These are phyloP conservation scores for Schrankia costaestrigalis DNA, from an alignment of 2,888 invertebrate species.

Conservation along the genomic window DNA sequence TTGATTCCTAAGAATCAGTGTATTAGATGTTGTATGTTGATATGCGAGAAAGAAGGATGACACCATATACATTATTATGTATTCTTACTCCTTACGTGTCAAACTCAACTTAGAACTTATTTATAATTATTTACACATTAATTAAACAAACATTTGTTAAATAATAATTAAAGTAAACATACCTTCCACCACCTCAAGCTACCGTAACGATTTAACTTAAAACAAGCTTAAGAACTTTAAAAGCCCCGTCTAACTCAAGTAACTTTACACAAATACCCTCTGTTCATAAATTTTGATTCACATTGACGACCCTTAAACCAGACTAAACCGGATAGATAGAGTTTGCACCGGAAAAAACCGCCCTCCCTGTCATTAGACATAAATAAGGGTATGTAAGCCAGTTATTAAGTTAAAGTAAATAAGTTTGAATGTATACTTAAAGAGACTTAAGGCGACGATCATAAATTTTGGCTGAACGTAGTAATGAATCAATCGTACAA, in stretches of 20 bases:
- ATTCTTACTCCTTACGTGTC: too few relatives aligned
- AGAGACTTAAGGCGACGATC: constrained; percentile 29
- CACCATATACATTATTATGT: too few relatives aligned
- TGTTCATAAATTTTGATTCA: constrained; percentile 35
- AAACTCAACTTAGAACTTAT: too few relatives aligned
- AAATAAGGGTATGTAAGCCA: constrained; percentile 44
- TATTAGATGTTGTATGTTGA: too few relatives aligned
- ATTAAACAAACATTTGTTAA: too few relatives aligned
- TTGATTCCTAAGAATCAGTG: too few relatives aligned
- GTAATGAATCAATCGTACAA: constrained; percentile 34
- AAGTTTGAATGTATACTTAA: constrained; percentile 40
- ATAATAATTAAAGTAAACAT: not conserved
- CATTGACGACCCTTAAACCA: constrained; percentile 29
- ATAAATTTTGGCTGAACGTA: constrained; percentile 26
- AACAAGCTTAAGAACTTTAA: constrained; percentile 17
- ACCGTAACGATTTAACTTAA: constrained; percentile 3
- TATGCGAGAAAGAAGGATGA: too few relatives aligned
- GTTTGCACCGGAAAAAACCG: constrained; percentile 30
- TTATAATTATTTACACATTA: too few relatives aligned
- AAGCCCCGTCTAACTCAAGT: constrained; percentile 19
- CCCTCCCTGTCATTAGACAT: constrained; percentile 26
- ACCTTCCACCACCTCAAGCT: not conserved
- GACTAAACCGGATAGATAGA: constrained; percentile 30
- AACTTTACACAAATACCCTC: constrained; percentile 11
- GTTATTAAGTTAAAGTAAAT: constrained; percentile 52